These are phyloP conservation scores for Gonatopus flavifemur DNA, from an alignment of 1,140 invertebrate species.

Conservation along the genomic window DNA sequence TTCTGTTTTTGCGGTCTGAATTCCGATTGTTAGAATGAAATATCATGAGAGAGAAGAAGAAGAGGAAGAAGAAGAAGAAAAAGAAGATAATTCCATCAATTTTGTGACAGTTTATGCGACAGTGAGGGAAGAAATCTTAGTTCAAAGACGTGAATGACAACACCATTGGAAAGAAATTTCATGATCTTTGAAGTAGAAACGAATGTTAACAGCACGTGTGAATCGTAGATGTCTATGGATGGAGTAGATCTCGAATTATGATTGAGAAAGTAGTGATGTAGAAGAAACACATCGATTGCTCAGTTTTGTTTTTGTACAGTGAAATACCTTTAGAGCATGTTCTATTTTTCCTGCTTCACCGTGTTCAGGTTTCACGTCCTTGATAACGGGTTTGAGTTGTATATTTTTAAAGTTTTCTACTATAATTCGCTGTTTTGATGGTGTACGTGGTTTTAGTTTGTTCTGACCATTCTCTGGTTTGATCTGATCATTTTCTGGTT, in stretches of 20 bases:
- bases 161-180: slow-evolving; percentile 12
- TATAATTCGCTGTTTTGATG: slow-evolving; percentile 61
- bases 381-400: slow-evolving; percentile 64
- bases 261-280: too few relatives aligned
- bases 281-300: slow-evolving; percentile 15
- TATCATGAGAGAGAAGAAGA: background rate
- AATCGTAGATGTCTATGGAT: too few relatives aligned
- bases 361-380: slow-evolving; percentile 52
- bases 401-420: slow-evolving; percentile 63
- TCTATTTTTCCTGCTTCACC: slow-evolving; percentile 51
- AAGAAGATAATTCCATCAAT: slow-evolving; percentile 20
- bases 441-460: slow-evolving; percentile 56
- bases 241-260: too few relatives aligned
- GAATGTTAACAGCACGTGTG: too few relatives aligned
- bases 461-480: too few relatives aligned
- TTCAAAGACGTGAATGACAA: slow-evolving; percentile 5
- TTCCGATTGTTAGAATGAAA: background rate
- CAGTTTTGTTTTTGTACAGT: slow-evolving; percentile 26
- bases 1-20: too few relatives aligned
- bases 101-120: slow-evolving; percentile 8
- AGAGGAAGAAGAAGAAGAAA: slow-evolving; percentile 11
- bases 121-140: background rate
- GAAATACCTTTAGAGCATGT: slow-evolving; percentile 56
- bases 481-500: too few relatives aligned
- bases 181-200: too few relatives aligned